Evolutionary conservation across 2,888 invertebrate species (phyloP).

Genomic region (Melanophora roralis): DNA sequence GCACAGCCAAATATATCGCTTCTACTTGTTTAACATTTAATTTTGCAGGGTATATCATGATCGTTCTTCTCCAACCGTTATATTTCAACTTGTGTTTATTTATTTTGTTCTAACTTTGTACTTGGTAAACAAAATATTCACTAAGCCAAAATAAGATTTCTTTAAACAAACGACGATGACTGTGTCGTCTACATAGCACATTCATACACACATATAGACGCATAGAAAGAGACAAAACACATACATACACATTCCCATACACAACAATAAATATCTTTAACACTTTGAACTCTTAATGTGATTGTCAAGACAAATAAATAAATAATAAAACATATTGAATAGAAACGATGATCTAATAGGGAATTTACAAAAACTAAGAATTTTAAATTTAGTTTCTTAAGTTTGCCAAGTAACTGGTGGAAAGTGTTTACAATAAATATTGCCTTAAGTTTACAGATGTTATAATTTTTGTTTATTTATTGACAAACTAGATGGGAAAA

Average conservation of each 20-base stretch:
- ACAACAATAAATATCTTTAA: conserved; percentile 33
- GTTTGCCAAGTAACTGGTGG: too few relatives aligned
- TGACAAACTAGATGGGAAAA: too few relatives aligned
- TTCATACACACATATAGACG: neutral
- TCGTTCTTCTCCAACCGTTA: too few relatives aligned
- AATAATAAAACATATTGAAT: neutral
- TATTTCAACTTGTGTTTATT: too few relatives aligned
- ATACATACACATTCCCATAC: neutral
- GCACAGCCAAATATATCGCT: too few relatives aligned
- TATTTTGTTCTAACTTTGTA: neutral
- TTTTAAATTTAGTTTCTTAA: too few relatives aligned
- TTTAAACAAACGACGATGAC: conserved; percentile 19
- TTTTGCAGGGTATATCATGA: too few relatives aligned
- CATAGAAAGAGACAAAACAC: neutral
- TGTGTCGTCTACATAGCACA: conserved; percentile 6
- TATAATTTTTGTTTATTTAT: too few relatives aligned
- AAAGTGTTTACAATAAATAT: too few relatives aligned
- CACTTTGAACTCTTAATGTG: conserved; percentile 44
- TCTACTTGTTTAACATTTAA: too few relatives aligned
- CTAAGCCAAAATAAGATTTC: conserved; percentile 25
- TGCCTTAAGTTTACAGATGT: too few relatives aligned
- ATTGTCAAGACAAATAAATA: conserved; percentile 8
- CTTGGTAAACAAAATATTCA: conserved; percentile 14
- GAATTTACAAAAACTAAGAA: neutral
- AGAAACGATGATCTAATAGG: conserved; percentile 7